Conservation (phyloP, 2,113 vertebrate species). For the Stercorarius parasiticus region DNA sequence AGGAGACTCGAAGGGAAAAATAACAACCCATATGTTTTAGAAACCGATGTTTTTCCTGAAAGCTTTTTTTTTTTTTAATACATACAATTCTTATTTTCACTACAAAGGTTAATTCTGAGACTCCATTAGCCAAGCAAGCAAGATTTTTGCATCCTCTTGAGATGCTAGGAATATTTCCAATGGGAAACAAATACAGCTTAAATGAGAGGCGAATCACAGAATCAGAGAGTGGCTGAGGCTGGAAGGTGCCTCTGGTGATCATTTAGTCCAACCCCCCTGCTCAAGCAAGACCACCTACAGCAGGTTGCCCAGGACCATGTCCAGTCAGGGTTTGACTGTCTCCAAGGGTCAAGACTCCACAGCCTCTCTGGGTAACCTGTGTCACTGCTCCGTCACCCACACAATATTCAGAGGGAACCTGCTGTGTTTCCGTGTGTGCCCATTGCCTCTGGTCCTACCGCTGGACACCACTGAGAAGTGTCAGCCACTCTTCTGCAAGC, state of each 20-base stretch:
- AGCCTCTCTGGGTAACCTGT: not conserved
- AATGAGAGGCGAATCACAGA: not conserved
- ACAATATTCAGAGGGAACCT: not conserved
- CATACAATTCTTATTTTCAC: not conserved
- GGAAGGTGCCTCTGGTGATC: not conserved
- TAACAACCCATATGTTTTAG: not conserved
- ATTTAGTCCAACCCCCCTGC: not conserved
- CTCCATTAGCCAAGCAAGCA: not conserved
- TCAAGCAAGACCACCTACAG: not conserved
- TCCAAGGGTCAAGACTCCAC: not conserved
- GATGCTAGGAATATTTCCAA: not conserved
- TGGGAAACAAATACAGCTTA: not conserved
- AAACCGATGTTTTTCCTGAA: not conserved
- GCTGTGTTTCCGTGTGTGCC: not conserved
- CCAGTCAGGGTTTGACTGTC: not conserved
- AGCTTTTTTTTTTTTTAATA: not conserved
- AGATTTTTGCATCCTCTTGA: not conserved
- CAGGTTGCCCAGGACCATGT: not conserved
- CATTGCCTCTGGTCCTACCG: not conserved
- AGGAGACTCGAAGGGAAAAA: not conserved
- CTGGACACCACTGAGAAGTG: not conserved
- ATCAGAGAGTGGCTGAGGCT: not conserved
- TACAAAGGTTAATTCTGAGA: not conserved
- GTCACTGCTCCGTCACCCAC: accelerated
- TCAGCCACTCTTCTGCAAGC: too few species aligned